Evolutionary conservation across 30 jellyfish, hydroid and myxozoan genomes (phyloP).

Genomic region (Sanderia malayensis): DNA sequence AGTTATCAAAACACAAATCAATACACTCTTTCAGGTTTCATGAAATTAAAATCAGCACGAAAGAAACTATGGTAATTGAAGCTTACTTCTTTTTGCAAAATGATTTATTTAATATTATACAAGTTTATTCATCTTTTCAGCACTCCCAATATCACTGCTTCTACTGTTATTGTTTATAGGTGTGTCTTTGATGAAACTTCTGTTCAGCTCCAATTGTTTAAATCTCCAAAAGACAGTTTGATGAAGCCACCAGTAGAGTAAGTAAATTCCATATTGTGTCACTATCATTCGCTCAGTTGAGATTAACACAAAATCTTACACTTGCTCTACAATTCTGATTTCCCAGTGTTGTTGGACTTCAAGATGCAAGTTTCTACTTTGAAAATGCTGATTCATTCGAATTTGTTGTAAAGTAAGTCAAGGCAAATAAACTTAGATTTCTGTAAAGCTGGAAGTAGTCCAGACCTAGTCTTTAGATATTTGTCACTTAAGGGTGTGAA

Average conservation of each 20-base stretch:
- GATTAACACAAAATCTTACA: neutral
- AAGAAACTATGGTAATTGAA: neutral
- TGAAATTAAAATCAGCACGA: neutral
- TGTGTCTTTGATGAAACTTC: conserved; percentile 50
- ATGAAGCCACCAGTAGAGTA: conserved; percentile 49
- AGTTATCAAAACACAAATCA: no score
- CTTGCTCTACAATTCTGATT: no score
- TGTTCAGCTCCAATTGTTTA: conserved; percentile 36
- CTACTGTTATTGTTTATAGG: conserved; percentile 19
- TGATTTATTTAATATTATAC: no score
- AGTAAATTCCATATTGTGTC: neutral
- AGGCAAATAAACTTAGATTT: neutral
- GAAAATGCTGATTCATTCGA: conserved; percentile 65
- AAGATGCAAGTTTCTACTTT: conserved; percentile 76
- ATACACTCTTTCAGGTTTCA: neutral
- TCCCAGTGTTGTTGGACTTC: conserved; percentile 49
- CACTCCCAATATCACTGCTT: no score
- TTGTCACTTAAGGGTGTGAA: neutral
- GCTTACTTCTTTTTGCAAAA: no score
- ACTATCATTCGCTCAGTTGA: no score
- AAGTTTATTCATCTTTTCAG: no score
- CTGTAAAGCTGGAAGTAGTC: neutral
- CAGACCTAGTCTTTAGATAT: neutral
- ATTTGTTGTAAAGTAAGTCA: conserved; percentile 80
- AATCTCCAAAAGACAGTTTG: conserved; percentile 54